phyloP scores from a whole-genome alignment of 2,888 invertebrate genomes.

The Sisyra terminalis region DNA sequence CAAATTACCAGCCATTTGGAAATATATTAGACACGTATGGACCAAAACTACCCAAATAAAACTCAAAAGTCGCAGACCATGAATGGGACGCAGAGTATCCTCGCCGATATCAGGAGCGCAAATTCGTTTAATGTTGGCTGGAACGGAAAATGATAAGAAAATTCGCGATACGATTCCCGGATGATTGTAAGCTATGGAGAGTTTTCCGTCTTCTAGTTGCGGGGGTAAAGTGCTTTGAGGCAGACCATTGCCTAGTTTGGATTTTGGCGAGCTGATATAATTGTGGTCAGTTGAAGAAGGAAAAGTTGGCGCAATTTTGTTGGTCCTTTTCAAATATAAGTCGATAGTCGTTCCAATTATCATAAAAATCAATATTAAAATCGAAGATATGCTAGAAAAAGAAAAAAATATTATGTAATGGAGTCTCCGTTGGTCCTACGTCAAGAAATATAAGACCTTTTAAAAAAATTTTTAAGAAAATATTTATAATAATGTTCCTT shows the following conservation, averaged over 20 bases:
- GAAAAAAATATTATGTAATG: constrained; percentile 3
- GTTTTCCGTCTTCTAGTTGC: no score
- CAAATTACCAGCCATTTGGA: constrained; percentile 18
- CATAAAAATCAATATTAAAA: constrained; percentile 4
- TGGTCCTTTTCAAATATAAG: neutral
- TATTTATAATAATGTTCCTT: no score
- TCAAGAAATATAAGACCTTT: no score
- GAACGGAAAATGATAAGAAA: constrained; percentile 8
- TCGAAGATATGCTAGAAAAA: constrained; percentile 7
- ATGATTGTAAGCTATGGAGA: no score
- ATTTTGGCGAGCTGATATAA: no score
- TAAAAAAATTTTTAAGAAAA: neutral
- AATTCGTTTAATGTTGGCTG: constrained; percentile 7
- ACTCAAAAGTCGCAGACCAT: constrained; percentile 47
- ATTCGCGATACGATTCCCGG: neutral
- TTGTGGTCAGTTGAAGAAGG: no score
- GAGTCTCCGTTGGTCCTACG: no score
- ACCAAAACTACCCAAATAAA: constrained; percentile 53
- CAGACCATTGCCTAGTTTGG: no score
- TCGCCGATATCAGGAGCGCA: constrained; percentile 9
- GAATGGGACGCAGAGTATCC: constrained; percentile 25
- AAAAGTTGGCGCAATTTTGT: neutral
- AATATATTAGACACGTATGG: constrained; percentile 15
- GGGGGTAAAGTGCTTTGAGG: no score
- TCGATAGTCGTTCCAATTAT: constrained; percentile 9